A percentile compares a stretch with the other conserved stretches of the same genome.
Conservation (phyloP, 64 coral and sea anemone species). For the Porites australiensis region DNA sequence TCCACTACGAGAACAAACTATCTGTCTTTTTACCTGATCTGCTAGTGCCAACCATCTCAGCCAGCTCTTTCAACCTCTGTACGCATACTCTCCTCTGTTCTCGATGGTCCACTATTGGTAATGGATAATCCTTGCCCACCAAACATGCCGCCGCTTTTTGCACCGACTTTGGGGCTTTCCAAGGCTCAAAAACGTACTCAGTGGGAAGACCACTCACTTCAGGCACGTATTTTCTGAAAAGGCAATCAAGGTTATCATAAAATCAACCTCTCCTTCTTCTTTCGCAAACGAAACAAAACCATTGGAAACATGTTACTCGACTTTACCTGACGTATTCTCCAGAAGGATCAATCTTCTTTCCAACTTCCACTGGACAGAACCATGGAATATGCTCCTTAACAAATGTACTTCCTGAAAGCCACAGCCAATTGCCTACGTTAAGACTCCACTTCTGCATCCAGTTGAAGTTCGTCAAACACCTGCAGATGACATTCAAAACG, state of each 20-base stretch:
- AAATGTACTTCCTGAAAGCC: conserved; percentile 67
- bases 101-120: conserved; percentile 43
- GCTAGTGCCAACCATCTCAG: neutral
- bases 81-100: conserved; percentile 55
- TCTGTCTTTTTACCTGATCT: neutral
- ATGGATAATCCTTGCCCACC: conserved; percentile 71
- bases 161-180: conserved; percentile 61
- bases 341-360: conserved; percentile 62
- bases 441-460: conserved; percentile 76
- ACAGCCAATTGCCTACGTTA: conserved; percentile 64
- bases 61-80: conserved; percentile 34
- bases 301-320: neutral
- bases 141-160: conserved; percentile 70
- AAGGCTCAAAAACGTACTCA: conserved; percentile 80
- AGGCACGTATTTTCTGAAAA: conserved; percentile 79
- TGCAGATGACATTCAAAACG: neutral
- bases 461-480: conserved; percentile 64
- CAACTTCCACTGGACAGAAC: conserved; percentile 75
- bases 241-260: neutral
- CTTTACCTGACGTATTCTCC: conserved; percentile 46
- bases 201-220: conserved; percentile 64
- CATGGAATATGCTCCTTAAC: conserved; percentile 56
- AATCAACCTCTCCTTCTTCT: neutral
- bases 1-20: too few relatives aligned
- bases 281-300: neutral